phyloP scores from a whole-genome alignment of 30 jellyfish, hydroid and myxozoan genomes.

The Hydractinia echinata region DNA sequence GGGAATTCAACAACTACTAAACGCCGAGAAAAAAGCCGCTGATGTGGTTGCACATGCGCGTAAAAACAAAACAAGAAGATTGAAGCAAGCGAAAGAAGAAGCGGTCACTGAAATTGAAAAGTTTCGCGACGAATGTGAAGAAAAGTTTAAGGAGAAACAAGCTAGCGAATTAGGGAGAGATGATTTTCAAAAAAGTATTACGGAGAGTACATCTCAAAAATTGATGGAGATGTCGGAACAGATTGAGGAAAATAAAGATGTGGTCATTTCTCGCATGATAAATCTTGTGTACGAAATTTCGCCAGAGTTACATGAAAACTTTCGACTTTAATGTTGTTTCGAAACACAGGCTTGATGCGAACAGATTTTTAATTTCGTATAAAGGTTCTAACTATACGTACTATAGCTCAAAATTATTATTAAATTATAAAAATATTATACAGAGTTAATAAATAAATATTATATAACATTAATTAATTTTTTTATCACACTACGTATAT shows the following conservation, averaged over 20 bases:
- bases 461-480: too few species aligned
- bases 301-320: constrained; percentile 89
- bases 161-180: constrained; percentile 63
- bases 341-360: too few species aligned
- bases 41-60: constrained; percentile 91
- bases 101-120: constrained; percentile 92
- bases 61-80: constrained; percentile 70
- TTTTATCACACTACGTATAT: too few species aligned
- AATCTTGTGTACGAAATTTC: constrained; percentile 80
- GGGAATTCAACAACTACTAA: constrained; percentile 85
- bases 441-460: too few species aligned
- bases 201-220: constrained; percentile 44
- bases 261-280: constrained; percentile 70
- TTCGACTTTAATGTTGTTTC: constrained; percentile 17
- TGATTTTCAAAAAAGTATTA: constrained; percentile 78
- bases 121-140: constrained; percentile 81
- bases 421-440: too few species aligned
- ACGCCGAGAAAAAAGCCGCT: constrained; percentile 97
- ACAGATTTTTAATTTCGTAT: too few species aligned
- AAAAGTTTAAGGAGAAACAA: constrained; percentile 69
- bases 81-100: constrained; percentile 95
- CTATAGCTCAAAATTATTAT: too few species aligned
- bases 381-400: too few species aligned
- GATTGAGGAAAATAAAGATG: constrained; percentile 57
- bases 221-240: constrained; percentile 40